Evolutionary conservation across 1,140 invertebrate species (phyloP).

Genomic region (Nautilus pompilius): DNA sequence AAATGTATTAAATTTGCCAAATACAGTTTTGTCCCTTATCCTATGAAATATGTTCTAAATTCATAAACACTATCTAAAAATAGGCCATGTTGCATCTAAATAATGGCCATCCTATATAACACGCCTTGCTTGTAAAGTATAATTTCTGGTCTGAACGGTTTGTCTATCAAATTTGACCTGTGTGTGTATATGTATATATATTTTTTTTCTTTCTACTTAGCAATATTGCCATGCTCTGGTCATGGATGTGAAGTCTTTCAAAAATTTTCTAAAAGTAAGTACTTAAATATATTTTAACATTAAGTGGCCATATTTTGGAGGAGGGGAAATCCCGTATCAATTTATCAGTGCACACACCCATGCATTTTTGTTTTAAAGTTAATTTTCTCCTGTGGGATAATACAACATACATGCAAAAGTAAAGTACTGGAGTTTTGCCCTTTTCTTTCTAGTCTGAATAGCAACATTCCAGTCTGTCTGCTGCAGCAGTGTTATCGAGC

Average conservation of each 20-base stretch:
- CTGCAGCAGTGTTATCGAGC: too few species aligned
- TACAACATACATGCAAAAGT: neutral
- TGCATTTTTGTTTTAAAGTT: neutral
- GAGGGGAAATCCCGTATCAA: neutral
- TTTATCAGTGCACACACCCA: neutral
- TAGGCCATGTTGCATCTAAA: neutral
- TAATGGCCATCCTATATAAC: neutral
- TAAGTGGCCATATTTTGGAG: neutral
- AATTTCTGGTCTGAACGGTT: neutral
- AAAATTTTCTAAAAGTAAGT: constrained; percentile 58
- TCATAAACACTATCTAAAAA: neutral
- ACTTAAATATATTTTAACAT: neutral
- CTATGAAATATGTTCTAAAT: neutral
- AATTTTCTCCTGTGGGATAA: neutral
- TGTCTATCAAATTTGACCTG: neutral
- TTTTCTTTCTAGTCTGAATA: neutral
- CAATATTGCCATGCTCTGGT: constrained; percentile 58
- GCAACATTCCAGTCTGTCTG: neutral
- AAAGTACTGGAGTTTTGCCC: neutral
- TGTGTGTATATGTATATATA: neutral
- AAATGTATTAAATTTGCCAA: too few species aligned
- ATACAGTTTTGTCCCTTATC: too few species aligned
- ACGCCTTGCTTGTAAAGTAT: neutral
- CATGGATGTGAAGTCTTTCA: constrained; percentile 58
- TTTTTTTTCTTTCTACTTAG: constrained; percentile 18